Base-by-base conservation (phyloP, 2,888 invertebrate species). In the Furcula furcula region DNA sequence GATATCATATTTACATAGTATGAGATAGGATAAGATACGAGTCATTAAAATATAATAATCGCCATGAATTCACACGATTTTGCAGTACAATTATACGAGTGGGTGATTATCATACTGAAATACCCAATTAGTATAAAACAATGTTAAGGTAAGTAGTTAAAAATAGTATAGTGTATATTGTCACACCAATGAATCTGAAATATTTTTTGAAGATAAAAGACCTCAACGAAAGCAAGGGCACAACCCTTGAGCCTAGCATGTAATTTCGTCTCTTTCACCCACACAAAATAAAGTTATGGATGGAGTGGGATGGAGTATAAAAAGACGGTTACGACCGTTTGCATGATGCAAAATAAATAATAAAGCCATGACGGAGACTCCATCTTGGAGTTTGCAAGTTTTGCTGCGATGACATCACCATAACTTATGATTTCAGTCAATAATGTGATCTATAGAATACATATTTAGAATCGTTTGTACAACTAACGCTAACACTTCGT, bases 351-450 rank as follows among this genome's bases (percentile, higher is more conserved):
- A 83, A 84, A 83, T 77, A 83, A 81, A 84, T 79, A 84, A 78
- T 75, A 82, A 77, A 76, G 67, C 64, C 63, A 63, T 56, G 67
- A 65, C 45, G 68, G 76, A n/a, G n/a, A 74, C 73, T 76, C 77
- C 74, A 72, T 75, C 72, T 77, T 73, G 76, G 59, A 63, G 64
- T 55, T 62, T 65, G 63, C 53, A 59, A 66, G 26, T 64, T 67
- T 74, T 71, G 61, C 60, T 41, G 51, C 60, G 77, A 81, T 87
- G 87, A 87, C 85, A 85, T 87, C 87, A 87, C 65, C 80, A 67
- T 69, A 65, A 71, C 75, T 84, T 84, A 83, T 83, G 78, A 79
- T 77, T 83, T 76, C 71, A 77, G 76, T 77, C 71, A 82, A 84
- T 68, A 82, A 55, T 43, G 43, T 48, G 55, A 58, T 57, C 50